Base-by-base conservation (phyloP, 2,888 invertebrate genomes). In the Drosophila longiperda region DNA sequence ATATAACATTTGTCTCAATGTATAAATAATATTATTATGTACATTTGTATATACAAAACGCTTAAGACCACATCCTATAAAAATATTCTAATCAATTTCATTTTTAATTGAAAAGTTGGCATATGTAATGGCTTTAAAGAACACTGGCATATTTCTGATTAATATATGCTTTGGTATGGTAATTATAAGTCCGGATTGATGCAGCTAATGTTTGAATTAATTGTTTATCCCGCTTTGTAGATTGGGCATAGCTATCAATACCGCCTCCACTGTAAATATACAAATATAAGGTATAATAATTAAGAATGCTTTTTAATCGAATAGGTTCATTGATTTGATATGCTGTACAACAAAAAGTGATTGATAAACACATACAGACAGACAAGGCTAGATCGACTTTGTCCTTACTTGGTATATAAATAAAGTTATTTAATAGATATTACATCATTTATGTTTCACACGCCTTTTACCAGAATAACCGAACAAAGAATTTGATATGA, bases 111-210 rank as follows among this genome's bases (percentile, higher is more conserved):
- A 62, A 57, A 68, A 66, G 61, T 59, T 68, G 42, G 50, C 69
- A 67, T 73, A 52, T 70, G 26, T 66, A 45, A 42, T 55, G 55
- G 45, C 40, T 75, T 92, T 92, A 93, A 79, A 93, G 92, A 72
- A 93, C 92, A 83, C 85, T 91, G 26, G 95, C 95, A 94, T 96
- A 96, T 94, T 96, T 95, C 94, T 95, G 95, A 93, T 96, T 95
- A 92, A 96, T 95, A 88, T 96, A 95, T 87, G 96, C 96, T 93
- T 95, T 96, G 90, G 95, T 95, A 93, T 96, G 96, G 93, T 96
- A 96, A 80, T 95, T 95, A 86, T 96, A 95, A 93, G 96, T 96
- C 79, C 95, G 94, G 82, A 96, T 96, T 80, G 95, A 95, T 78
- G 95, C 94, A 73, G 95, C 95, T 83, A 96, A 94, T 80, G 94